A percentile compares a stretch with the other conserved stretches of the same genome.
These are phyloP conservation scores for Pangasianodon hypophthalmus DNA, from an alignment of 2,113 vertebrate genomes.

Conservation along the genomic window DNA sequence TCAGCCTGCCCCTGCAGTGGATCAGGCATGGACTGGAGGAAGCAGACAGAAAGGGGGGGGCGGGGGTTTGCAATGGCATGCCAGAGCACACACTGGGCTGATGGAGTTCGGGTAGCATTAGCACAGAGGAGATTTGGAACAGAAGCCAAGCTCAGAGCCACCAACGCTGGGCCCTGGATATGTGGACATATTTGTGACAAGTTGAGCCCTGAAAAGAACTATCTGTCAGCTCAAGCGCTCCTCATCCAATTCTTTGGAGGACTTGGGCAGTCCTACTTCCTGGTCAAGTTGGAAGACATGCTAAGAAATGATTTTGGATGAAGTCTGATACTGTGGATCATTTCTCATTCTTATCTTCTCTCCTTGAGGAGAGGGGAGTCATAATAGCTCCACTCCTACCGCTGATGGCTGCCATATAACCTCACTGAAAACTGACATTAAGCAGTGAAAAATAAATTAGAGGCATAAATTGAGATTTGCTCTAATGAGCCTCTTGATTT, in stretches of 20 bases:
- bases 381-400: constrained; percentile 39
- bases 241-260: constrained; percentile 11
- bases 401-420: constrained; percentile 34
- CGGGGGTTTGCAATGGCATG: constrained; percentile 59
- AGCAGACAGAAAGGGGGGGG: constrained; percentile 50
- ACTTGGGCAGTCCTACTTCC: background rate
- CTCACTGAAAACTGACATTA: constrained; percentile 41
- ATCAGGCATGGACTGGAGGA: constrained; percentile 45
- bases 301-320: background rate
- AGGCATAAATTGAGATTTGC: constrained; percentile 34
- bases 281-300: background rate
- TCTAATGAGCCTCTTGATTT: constrained; percentile 30
- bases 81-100: constrained; percentile 72
- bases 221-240: constrained; percentile 32
- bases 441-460: constrained; percentile 38
- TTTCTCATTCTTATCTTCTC: constrained; percentile 46
- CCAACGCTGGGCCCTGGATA: constrained; percentile 60
- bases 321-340: constrained; percentile 1
- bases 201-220: constrained; percentile 61
- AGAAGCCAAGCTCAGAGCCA: constrained; percentile 68
- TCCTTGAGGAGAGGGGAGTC: constrained; percentile 41
- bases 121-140: constrained; percentile 56
- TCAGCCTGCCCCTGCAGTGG: constrained; percentile 68
- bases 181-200: constrained; percentile 59
- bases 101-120: constrained; percentile 64